phyloP scores from a whole-genome alignment of 1,140 invertebrate species.

The Metopolophium dirhodum region DNA sequence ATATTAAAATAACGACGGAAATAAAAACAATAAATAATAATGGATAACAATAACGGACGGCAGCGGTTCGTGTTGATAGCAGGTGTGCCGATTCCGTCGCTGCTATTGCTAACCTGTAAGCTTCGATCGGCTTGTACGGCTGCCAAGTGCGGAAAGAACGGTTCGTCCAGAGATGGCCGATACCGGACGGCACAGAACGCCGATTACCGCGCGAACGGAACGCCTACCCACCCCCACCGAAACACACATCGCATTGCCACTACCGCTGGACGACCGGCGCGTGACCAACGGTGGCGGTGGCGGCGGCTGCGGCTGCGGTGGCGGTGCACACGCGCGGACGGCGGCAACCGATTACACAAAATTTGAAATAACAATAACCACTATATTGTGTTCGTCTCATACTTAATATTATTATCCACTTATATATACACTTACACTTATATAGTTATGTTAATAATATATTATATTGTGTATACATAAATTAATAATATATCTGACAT shows the following conservation, averaged over 20 bases:
- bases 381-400: neutral
- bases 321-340: neutral
- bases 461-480: too few relatives aligned
- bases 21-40: neutral
- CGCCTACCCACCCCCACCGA: too few relatives aligned
- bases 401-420: too few relatives aligned
- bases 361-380: neutral
- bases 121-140: neutral
- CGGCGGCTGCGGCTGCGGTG: too few relatives aligned
- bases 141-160: constrained; percentile 47
- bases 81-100: neutral
- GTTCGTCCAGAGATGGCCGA: constrained; percentile 22
- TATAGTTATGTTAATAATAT: neutral
- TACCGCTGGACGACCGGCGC: neutral
- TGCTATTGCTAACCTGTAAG: neutral
- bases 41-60: neutral
- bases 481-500: too few relatives aligned
- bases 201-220: neutral
- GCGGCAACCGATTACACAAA: neutral
- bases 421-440: neutral
- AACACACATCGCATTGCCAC: neutral
- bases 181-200: neutral
- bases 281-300: too few relatives aligned
- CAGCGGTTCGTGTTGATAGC: neutral
- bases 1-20: neutral